Base-by-base conservation (phyloP, 2,797 vertebrate species). In the Urocyon cinereoargenteus region DNA sequence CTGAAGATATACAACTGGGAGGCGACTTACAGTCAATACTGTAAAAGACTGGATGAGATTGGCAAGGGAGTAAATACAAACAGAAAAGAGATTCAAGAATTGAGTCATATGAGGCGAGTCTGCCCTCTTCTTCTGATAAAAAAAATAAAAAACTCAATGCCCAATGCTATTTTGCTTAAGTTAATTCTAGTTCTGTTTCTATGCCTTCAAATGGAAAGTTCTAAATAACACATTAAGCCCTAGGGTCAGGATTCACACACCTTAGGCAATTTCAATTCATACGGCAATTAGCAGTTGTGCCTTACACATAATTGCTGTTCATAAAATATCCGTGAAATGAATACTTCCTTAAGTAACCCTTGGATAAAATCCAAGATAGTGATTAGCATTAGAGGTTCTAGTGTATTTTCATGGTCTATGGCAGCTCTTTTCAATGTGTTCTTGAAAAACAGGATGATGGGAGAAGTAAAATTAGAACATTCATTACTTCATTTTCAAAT, bases 401-500 rank as follows among this genome's bases (percentile, higher is more conserved):
- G 8, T 89, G 4, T 75, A 70, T 55, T 95, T 91, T 36, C 79
- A 94, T 5, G 11, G 66, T 79, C 81, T 77, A 45, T 19, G 10
- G 9, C 49, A 66, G 31, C 78, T 85, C 22, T 93, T 88, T 83
- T 66, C 59, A 72, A 18, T 31, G 36, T 73, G n/a, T 91, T 91
- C 64, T 81, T 91, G 72, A 83, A 96, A 91, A 96, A 81, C 9
- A 87, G 49, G 40, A 68, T 81, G 40, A 96, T 9, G 21, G 21
- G 11, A 82, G 18, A 95, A 91, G 66, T 81, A 81, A 93, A 95
- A 94, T 89, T 53, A 70, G 26, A 86, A 84, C 34, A 84, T 5
- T 40, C 53, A 78, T 40, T 75, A 57, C 26, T 59, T 51, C 51
- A 68, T 81, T 82, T 96, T 77, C 36, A 85, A 75, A 90, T 53